Base-by-base conservation (phyloP, 2,113 vertebrate species). In the Raja brachyura region DNA sequence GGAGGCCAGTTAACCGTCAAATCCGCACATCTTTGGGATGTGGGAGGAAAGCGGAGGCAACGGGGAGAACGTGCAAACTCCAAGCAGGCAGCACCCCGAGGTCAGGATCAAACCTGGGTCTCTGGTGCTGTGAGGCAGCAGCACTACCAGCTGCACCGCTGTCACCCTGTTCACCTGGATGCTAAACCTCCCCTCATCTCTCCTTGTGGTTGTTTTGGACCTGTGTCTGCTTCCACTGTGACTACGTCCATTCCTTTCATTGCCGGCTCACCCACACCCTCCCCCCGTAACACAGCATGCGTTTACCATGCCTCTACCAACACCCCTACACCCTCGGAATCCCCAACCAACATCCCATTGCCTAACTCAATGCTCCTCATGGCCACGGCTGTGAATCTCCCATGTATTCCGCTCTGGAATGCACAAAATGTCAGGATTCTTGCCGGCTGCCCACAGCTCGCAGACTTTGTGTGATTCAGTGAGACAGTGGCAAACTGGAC, bases 391-490 rank as follows among this genome's bases (percentile, higher is more conserved):
- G 22, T 83, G 79, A 83, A 83, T 59, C 48, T 25, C 79, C 14
- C 16, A 88, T 31, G 61, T 16, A 20, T n/a, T 16, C n/a, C 7
- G n/a, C 28, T 16, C 4, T 63, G 83, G 83, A 88, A 88, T 66
- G 83, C 18, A 31, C 28, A 88, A 63, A 16, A n/a, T 88, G 63
- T 88, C 56, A 66, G 9, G 59, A 31, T 66, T 88, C 28, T 18
- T 66, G 28, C n/a, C 16, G 56, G 59, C 59, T 59, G 31, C 59
- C 83, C 83, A 88, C 83, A 88, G 59, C 61, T 88, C 61, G 14
- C 83, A 59, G 39, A n/a, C 79, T 66, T n/a, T 88, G 83, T 7
- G n/a, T 88, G 83, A 86, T 54, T 61, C 81, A 88, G 83, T 63
- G 28, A 63, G 28, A 31, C 18, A 18, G 83, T 88, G 83, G 25